These are phyloP conservation scores for Leuciscus waleckii DNA, from an alignment of 2,797 vertebrate species.

Conservation along the genomic window DNA sequence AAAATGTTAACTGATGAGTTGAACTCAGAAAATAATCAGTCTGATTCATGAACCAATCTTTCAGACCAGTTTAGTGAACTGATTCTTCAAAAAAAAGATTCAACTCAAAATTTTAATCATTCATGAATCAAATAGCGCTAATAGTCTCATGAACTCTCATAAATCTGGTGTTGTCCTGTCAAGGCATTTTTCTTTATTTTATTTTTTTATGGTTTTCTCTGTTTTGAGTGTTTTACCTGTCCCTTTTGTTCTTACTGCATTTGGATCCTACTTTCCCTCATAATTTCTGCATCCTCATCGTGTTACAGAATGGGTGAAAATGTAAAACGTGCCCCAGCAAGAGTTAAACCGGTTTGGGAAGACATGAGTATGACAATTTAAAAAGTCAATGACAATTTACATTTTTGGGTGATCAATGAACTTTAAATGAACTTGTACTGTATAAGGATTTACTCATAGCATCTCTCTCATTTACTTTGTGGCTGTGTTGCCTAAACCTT, in stretches of 20 bases:
- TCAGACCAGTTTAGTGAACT: neutral
- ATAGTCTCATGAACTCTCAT: no score
- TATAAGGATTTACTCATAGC: neutral
- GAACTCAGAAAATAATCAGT: neutral
- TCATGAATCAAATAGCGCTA: neutral
- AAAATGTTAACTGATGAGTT: neutral
- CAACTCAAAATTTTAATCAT: neutral
- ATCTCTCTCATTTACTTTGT: neutral
- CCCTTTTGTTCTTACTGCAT: neutral
- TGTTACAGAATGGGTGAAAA: neutral
- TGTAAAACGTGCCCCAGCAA: neutral
- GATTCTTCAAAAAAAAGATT: neutral
- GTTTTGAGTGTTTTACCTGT: neutral
- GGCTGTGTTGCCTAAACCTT: slow-evolving; percentile 45
- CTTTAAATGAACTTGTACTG: neutral
- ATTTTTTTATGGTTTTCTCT: neutral
- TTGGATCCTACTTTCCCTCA: neutral
- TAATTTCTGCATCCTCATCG: neutral
- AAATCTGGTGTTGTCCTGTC: neutral
- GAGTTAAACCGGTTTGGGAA: neutral
- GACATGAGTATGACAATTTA: no score
- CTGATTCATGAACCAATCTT: neutral
- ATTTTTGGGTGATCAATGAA: neutral
- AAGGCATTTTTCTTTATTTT: neutral
- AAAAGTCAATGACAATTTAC: neutral